phyloP scores from a whole-genome alignment of 2,113 vertebrate species.

The Psittacula cyanocephala region DNA sequence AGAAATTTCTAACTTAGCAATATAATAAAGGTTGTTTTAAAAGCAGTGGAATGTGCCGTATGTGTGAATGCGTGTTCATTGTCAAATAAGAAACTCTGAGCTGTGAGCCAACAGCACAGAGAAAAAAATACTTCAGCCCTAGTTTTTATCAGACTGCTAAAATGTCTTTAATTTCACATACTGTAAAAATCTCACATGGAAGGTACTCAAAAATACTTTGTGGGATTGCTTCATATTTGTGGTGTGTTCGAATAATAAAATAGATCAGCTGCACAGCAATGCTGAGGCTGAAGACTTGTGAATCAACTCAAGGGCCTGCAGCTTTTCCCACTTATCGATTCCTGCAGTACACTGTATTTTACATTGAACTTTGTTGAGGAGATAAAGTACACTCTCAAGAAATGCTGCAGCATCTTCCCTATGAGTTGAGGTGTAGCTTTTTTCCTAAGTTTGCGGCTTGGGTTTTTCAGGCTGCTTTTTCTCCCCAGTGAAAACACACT shows the following conservation, averaged over 20 bases:
- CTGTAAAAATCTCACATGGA: background rate
- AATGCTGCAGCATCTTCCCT: background rate
- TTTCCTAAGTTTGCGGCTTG: background rate
- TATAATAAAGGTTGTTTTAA: background rate
- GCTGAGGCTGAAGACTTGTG: background rate
- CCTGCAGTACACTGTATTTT: background rate
- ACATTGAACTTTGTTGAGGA: background rate
- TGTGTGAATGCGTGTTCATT: background rate
- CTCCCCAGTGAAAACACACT: background rate
- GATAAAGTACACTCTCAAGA: background rate
- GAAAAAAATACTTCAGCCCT: background rate
- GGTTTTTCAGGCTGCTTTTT: background rate
- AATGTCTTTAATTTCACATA: background rate
- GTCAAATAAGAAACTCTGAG: background rate
- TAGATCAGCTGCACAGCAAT: background rate
- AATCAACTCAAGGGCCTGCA: background rate
- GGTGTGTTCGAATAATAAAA: background rate
- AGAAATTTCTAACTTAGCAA: background rate
- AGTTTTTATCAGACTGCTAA: background rate
- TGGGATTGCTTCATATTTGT: background rate
- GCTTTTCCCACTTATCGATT: background rate
- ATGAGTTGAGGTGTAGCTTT: background rate
- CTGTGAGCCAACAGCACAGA: background rate
- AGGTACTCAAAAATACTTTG: background rate
- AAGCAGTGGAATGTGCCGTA: background rate